Evolutionary conservation across 92 coral and sea anemone genomes (phyloP), one percentile per base, ranked within the genome.

Genomic region (Heliopora coerulea): DNA sequence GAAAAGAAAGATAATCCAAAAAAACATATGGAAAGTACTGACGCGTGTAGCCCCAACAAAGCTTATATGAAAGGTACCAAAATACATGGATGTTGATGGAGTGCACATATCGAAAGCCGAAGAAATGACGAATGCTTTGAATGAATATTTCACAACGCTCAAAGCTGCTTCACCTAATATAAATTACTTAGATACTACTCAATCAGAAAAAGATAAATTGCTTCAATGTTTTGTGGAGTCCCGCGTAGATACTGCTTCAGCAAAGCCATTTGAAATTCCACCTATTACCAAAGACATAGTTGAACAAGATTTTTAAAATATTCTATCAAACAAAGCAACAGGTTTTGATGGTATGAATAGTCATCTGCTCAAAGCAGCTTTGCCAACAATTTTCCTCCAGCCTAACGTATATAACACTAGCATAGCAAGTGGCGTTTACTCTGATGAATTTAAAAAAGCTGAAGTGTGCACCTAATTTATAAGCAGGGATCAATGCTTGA

Each of bases 1-100:
- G 81, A 79, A 57, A 84, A 84, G 46, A 80, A 56, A 79, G 44
- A 84, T 20, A 65, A 65, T 57, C 42, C 39, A 37, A 79, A 72
- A 79, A 72, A 50, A 49, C 70, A n/a, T 49, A 2, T 69, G 75
- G 79, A 61, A 83, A 56, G 17, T 60, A 21, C 44, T 69, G 18
- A 78, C 42, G 59, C 75, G 37, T 25, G 20, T 26, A 27, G 64
- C 37, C 3, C 64, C 64, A 58, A 58, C 21, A 1, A 58, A 23
- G 33, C 64, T 23, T 15, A 14, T 4, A 8, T 14, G 0, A 5
- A 1, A 23, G 11, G 0, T 3, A 19, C 64, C 64, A 25, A 23
- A 21, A 23, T 26, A 25, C 33, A 58, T 58, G 25, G 64, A 58
- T 11, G 64, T 26, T 1, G 37, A 26, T 23, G 64, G 34, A 27